These are phyloP conservation scores for Xestia ashworthii DNA, from an alignment of 2,888 invertebrate genomes.

Conservation along the genomic window DNA sequence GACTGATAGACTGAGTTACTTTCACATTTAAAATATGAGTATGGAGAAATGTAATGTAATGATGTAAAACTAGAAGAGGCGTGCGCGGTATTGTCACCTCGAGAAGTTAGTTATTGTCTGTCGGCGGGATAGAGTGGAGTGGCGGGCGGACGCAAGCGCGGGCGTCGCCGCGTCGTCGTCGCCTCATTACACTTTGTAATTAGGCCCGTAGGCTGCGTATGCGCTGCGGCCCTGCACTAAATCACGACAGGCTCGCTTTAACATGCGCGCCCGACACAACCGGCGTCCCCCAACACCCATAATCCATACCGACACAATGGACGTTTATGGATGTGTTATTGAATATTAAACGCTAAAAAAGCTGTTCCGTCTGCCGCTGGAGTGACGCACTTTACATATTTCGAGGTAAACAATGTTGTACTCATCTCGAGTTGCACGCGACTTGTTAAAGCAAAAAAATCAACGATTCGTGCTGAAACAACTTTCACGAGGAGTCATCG, in stretches of 20 bases:
- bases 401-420: constrained; percentile 76
- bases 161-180: constrained; percentile 75
- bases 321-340: constrained; percentile 82
- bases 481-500: constrained; percentile 58
- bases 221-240: constrained; percentile 84
- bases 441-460: constrained; percentile 25
- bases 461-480: constrained; percentile 46
- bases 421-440: constrained; percentile 45
- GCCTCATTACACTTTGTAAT: constrained; percentile 89
- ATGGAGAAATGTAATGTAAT: constrained; percentile 8
- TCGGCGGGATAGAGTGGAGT: constrained; percentile 58
- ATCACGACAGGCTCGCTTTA: constrained; percentile 83
- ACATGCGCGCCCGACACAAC: constrained; percentile 78
- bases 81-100: constrained; percentile 62
- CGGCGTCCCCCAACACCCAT: constrained; percentile 76
- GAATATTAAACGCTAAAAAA: constrained; percentile 82
- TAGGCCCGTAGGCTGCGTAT: constrained; percentile 85
- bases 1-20: neutral
- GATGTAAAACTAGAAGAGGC: constrained; percentile 22
- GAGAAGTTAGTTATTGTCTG: constrained; percentile 64
- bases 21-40: constrained; percentile 1
- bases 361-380: constrained; percentile 69
- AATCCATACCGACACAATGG: constrained; percentile 81
- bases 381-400: constrained; percentile 78
- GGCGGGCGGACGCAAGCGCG: constrained; percentile 73